phyloP scores from a whole-genome alignment of 2,797 vertebrate genomes.

The Enteromius unitaeniatus region DNA sequence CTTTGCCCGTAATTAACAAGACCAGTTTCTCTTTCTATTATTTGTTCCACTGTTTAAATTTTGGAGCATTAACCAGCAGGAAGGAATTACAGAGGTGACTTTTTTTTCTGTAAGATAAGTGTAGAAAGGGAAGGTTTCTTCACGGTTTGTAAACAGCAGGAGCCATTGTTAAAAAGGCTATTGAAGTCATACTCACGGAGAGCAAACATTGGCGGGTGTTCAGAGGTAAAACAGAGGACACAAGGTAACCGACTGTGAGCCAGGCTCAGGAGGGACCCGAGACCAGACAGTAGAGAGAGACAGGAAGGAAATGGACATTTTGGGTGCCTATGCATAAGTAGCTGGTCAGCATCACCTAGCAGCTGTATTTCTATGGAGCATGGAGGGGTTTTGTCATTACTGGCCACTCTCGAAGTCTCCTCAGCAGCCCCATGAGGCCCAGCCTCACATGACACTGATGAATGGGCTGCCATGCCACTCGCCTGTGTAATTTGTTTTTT shows the following conservation, averaged over 20 bases:
- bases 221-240: conserved; percentile 52
- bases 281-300: not conserved
- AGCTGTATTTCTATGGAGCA: conserved; percentile 14
- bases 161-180: conserved; percentile 36
- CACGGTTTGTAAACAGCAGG: conserved; percentile 43
- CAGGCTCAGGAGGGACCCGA: not conserved
- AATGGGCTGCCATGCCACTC: conserved; percentile 75
- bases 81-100: not conserved
- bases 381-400: conserved; percentile 37
- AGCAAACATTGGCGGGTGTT: conserved; percentile 33
- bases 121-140: conserved; percentile 16
- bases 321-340: conserved; percentile 8
- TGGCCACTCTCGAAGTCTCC: not conserved
- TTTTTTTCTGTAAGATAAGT: conserved; percentile 6
- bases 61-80: conserved; percentile 6
- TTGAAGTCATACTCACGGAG: conserved; percentile 45
- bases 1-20: not conserved
- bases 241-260: conserved; percentile 19
- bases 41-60: conserved; percentile 8
- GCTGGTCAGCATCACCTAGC: conserved; percentile 17
- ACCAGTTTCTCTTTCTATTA: conserved; percentile 16
- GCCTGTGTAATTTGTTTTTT: conserved; percentile 76
- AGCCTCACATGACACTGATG: conserved; percentile 72
- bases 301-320: conserved; percentile 13
- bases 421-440: conserved; percentile 44